Percentiles rank a stretch among this genome's conserved stretches.
phyloP scores from a whole-genome alignment of 2,888 invertebrate species.

The Spodoptera exigua region DNA sequence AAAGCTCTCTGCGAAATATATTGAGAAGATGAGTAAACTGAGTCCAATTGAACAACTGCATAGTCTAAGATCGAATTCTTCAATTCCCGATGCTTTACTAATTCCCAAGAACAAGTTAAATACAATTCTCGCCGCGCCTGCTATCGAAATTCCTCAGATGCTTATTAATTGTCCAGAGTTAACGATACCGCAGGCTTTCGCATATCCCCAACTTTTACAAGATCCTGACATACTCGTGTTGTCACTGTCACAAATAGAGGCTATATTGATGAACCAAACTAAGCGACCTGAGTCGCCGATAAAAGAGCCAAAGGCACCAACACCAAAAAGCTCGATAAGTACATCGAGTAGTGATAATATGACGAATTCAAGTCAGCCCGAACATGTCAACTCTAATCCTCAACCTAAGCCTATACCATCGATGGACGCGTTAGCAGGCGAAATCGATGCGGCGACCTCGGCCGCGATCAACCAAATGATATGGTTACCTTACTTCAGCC shows the following conservation, averaged over 20 bases:
- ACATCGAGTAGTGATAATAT: conserved; percentile 66
- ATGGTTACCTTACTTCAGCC: conserved; percentile 92
- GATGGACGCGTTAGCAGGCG: conserved; percentile 87
- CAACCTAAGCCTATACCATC: conserved; percentile 78
- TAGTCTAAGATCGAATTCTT: conserved; percentile 90
- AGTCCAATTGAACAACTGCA: conserved; percentile 92
- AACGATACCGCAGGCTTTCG: conserved; percentile 92
- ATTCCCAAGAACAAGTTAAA: conserved; percentile 94
- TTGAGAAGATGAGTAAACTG: conserved; percentile 45
- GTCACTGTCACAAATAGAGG: conserved; percentile 92
- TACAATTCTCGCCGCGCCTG: conserved; percentile 92
- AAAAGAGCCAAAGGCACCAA: conserved; percentile 61
- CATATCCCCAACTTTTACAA: conserved; percentile 92
- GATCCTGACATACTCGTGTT: conserved; percentile 94
- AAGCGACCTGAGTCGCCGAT: conserved; percentile 64
- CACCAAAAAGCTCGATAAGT: conserved; percentile 64
- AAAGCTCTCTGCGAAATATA: conserved; percentile 61
- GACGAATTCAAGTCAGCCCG: conserved; percentile 63
- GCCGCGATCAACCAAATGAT: conserved; percentile 93
- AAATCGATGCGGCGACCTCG: conserved; percentile 92
- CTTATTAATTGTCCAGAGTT: conserved; percentile 92
- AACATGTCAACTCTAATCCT: conserved; percentile 60
- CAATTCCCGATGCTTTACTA: conserved; percentile 93
- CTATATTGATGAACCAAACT: conserved; percentile 88
- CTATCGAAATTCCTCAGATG: conserved; percentile 93